Evolutionary conservation across 2,113 vertebrate genomes (phyloP).

Genomic region (Microtus montanus): DNA sequence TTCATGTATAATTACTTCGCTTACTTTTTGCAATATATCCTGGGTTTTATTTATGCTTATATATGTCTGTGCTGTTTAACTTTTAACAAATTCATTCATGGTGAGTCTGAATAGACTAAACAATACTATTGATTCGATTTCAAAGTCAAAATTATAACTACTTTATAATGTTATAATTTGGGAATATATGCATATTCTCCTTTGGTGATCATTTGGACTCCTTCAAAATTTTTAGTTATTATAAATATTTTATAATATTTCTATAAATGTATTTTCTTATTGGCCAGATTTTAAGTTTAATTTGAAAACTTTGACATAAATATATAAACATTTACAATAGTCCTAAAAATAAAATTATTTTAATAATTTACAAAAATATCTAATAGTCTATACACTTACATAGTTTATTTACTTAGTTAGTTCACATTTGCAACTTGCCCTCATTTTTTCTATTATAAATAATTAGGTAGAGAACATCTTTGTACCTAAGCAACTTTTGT

Average conservation of each 20-base stretch:
- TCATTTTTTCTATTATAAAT: background rate
- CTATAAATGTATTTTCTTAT: background rate
- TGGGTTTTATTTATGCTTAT: background rate
- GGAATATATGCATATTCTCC: background rate
- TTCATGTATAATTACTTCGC: background rate
- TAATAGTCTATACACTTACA: background rate
- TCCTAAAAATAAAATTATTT: constrained; percentile 9
- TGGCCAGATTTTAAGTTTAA: constrained; percentile 16
- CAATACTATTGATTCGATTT: background rate
- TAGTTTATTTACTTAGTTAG: background rate
- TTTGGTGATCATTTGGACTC: background rate
- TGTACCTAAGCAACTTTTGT: background rate
- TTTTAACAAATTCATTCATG: background rate
- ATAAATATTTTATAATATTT: background rate
- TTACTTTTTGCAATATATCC: background rate
- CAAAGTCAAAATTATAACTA: background rate
- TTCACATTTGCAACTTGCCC: background rate
- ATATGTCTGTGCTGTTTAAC: background rate
- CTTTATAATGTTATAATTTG: background rate
- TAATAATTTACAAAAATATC: background rate
- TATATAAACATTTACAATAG: background rate
- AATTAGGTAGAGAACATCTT: constrained; percentile 7
- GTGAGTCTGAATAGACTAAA: background rate
- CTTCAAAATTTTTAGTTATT: background rate
- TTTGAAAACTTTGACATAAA: background rate